Conservation (phyloP, 2,888 invertebrate species). For the Drosophila limbata region DNA sequence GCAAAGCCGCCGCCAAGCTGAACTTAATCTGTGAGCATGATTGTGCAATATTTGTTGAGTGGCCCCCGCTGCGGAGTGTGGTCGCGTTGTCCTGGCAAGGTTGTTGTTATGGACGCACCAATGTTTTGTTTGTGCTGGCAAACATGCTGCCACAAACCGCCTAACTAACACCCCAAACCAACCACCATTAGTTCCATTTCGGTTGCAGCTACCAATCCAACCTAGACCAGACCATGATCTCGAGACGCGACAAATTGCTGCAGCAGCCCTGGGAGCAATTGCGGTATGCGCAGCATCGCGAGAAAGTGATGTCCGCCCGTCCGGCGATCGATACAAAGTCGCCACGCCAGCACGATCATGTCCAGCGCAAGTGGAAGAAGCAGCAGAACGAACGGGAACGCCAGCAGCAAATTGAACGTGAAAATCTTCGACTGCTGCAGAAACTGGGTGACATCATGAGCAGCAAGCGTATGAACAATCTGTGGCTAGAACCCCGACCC, state of each 20-base stretch:
- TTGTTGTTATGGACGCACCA: slow-evolving; percentile 73
- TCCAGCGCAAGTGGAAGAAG: slow-evolving; percentile 89
- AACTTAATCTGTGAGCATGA: slow-evolving; percentile 75
- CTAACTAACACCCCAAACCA: slow-evolving; percentile 1
- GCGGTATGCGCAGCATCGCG: slow-evolving; percentile 89
- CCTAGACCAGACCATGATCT: slow-evolving; percentile 87
- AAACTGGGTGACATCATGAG: slow-evolving; percentile 89
- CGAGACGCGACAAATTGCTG: slow-evolving; percentile 89
- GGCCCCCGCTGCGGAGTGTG: slow-evolving; percentile 33
- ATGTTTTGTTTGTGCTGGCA: slow-evolving; percentile 65
- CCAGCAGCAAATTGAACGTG: slow-evolving; percentile 88
- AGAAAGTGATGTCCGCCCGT: slow-evolving; percentile 89
- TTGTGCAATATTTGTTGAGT: slow-evolving; percentile 72
- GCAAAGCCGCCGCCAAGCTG: slow-evolving; percentile 72
- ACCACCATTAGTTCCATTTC: slow-evolving; percentile 19
- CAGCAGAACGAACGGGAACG: slow-evolving; percentile 90
- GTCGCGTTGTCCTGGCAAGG: slow-evolving; percentile 75
- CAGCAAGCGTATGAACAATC: slow-evolving; percentile 89
- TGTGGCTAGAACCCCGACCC: slow-evolving; percentile 88
- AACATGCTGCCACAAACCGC: slow-evolving; percentile 48
- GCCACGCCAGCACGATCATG: slow-evolving; percentile 89
- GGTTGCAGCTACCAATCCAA: slow-evolving; percentile 10
- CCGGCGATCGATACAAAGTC: slow-evolving; percentile 89
- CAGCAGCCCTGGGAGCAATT: slow-evolving; percentile 90
- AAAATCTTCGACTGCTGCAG: slow-evolving; percentile 90